Evolutionary conservation across 2,888 invertebrate species (phyloP), one percentile per base, ranked within the genome.

Genomic region (Philonicus albiceps): DNA sequence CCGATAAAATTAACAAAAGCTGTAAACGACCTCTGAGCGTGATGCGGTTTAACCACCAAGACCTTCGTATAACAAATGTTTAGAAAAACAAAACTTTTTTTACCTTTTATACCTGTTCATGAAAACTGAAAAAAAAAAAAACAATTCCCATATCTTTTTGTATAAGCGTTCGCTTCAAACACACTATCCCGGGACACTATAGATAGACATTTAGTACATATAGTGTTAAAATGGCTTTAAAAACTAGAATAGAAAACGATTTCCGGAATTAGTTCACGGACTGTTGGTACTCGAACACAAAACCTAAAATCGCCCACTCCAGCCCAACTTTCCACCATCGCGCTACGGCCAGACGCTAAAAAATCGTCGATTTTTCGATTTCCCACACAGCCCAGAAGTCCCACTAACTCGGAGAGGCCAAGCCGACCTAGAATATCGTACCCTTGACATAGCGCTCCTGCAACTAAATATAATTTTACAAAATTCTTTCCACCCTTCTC

Each of bases 391-490:
- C 64, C 27, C 64, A 27, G 27, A 7, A 27, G 64, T 8, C 64
- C 22, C 11, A 64, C 64, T 64, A 11, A 19, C 64, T 43, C 1
- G 8, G 16, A 16, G 16, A 49, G 49, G 64, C 11, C 27, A 27
- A 49, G 64, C 37, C 43, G 64, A 55, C 34, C 64, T 64, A 37
- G 64, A 43, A 30, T 64, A 64, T 64, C 31, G 34, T 75, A 80
- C 86, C 87, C 84, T 85, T 86, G 83, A 80, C 81, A 86, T 73
- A 86, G 86, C 86, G 85, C 86, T 37, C 55, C 81, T 85, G 81
- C 86, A 81, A 87, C 87, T 87, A 86, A 87, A 87, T 85, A 87
- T 87, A 86, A 86, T 64, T 49, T 34, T 64, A 80, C 80, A 53
- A 27, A 80, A 53, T 83, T 85, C 86, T 27, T 22, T 22, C 64